phyloP scores from a whole-genome alignment of 2,113 vertebrate species.

The Ageneiosus marmoratus region DNA sequence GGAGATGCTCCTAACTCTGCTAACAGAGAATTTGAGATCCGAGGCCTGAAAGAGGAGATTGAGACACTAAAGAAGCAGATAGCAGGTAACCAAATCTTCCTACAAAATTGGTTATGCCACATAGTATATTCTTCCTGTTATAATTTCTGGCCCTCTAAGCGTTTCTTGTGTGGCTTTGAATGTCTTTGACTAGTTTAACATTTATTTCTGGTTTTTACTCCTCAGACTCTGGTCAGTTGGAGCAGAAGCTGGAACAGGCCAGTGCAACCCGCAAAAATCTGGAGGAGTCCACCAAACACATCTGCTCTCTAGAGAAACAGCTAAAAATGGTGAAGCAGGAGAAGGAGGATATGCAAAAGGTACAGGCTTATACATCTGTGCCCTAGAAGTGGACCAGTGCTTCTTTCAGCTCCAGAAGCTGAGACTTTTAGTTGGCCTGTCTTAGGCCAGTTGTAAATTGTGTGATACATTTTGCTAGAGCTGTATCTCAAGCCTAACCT shows the following conservation, averaged over 20 bases:
- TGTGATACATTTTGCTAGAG: too few species aligned
- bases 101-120: neutral
- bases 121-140: neutral
- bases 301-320: conserved; percentile 90
- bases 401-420: neutral
- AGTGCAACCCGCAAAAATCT: conserved; percentile 79
- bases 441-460: neutral
- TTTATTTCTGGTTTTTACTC: neutral
- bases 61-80: conserved; percentile 91
- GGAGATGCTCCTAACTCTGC: conserved; percentile 74
- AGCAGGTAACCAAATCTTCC: conserved; percentile 73
- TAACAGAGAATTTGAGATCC: conserved; percentile 92
- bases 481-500: neutral
- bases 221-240: conserved; percentile 83
- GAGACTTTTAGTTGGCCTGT: neutral
- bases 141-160: neutral
- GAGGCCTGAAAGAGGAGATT: conserved; percentile 91
- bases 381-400: neutral
- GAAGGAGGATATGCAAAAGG: conserved; percentile 91
- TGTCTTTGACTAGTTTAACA: neutral
- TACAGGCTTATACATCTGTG: conserved; percentile 57
- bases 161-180: too few species aligned
- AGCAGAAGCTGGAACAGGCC: conserved; percentile 91
- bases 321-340: conserved; percentile 86
- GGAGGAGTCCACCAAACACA: conserved; percentile 88